Conservation (phyloP, 2,888 invertebrate genomes). For the Drosophila mettleri region DNA sequence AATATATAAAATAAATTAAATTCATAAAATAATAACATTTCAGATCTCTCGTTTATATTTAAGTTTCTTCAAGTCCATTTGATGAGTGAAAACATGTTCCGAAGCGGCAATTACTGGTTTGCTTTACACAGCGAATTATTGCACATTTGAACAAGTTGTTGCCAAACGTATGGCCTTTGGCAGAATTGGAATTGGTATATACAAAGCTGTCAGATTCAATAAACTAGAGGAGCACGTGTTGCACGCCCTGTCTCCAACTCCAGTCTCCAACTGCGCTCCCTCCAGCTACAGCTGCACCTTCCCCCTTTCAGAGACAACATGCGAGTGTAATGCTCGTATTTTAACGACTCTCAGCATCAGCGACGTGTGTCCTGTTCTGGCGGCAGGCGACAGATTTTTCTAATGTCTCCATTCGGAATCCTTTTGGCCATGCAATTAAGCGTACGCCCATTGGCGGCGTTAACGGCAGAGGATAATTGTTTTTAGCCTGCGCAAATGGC, state of each 20-base stretch:
- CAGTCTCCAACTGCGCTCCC: slow-evolving; percentile 4
- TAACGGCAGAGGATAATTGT: slow-evolving; percentile 62
- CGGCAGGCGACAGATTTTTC: slow-evolving; percentile 81
- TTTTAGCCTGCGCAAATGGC: slow-evolving; percentile 62
- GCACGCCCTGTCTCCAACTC: slow-evolving; percentile 9
- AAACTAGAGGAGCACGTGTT: slow-evolving; percentile 50
- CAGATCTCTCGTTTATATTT: too few relatives aligned
- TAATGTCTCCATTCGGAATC: slow-evolving; percentile 81
- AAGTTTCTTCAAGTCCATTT: not conserved
- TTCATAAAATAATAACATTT: too few relatives aligned
- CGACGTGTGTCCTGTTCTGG: slow-evolving; percentile 67
- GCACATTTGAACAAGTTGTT: slow-evolving; percentile 54
- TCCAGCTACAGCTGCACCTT: not conserved
- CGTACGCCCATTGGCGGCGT: slow-evolving; percentile 36
- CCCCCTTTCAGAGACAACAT: slow-evolving; percentile 24
- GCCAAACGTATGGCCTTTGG: slow-evolving; percentile 31
- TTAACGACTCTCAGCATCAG: slow-evolving; percentile 57
- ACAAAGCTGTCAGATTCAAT: slow-evolving; percentile 49
- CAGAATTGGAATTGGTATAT: slow-evolving; percentile 13
- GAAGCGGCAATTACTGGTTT: not conserved
- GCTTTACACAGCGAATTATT: slow-evolving; percentile 18
- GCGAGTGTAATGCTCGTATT: slow-evolving; percentile 52
- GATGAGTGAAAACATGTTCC: slow-evolving; percentile 6
- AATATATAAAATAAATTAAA: too few relatives aligned
- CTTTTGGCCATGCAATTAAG: slow-evolving; percentile 79